Base-by-base conservation (phyloP, 2,888 invertebrate species). In the Zootermopsis nevadensis region DNA sequence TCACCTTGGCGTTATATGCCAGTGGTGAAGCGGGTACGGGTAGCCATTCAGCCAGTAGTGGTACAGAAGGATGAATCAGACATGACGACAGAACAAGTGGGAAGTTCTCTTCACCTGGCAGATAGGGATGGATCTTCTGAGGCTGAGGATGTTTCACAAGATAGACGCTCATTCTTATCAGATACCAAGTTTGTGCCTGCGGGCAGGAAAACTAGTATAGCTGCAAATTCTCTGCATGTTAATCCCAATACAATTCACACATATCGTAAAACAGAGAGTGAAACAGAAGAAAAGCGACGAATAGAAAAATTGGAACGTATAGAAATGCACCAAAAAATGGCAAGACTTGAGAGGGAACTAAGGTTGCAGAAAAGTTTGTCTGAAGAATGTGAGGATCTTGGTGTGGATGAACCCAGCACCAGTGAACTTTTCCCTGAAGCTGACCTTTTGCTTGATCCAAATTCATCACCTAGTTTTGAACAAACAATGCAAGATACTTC, bases 351-450 rank as follows among this genome's bases (percentile, higher is more conserved):
- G 77, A 84, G 79, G 42, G 84, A 84, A 72, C 74, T 83, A 67
- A 89, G 90, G 80, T 89, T 92, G 10, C 93, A 95, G 90, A 95
- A 95, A 88, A 94, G 94, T 22, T 89, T 95, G 24, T 94, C 95
- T 0, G 95, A 95, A 88, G 95, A 95, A 88, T 95, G 95, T 88
- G 95, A 95, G 87, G 95, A 95, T 87, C 90, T 95, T 22, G 95
- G 95, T 7, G 95, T 95, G 80, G 95, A 95, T 86, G 95, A 95
- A 74, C 95, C 95, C 0, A 94, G 94, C n/a, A 94, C 95, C 0
- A 94, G 94, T 84, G 95, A 95, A 87, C 89, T 95, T 85, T 95
- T 95, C 88, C 95, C 95, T 0, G 95, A 95, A 87, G 95, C 95
- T 0, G 95, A 95, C 87, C 89, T 95, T 80, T 88, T 95, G 79